Conservation (phyloP, 53 echinoderm and acorn worm species). For the Actinopyga echinites region DNA sequence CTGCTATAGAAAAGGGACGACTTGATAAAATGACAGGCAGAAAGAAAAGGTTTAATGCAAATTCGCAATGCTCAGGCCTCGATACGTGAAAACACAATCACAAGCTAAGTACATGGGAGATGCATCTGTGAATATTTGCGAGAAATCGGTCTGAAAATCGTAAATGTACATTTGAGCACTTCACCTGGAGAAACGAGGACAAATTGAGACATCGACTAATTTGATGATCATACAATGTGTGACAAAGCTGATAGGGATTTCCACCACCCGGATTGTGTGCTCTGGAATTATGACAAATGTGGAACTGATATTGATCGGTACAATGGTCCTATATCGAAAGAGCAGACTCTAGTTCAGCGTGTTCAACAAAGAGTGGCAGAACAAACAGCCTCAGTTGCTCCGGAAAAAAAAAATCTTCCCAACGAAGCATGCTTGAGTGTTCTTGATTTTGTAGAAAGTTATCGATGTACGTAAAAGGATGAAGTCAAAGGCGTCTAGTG, state of each 20-base stretch:
- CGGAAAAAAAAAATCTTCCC: neutral
- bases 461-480: constrained; percentile 10
- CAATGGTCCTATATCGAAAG: neutral
- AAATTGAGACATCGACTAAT: too few relatives aligned
- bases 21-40: too few relatives aligned
- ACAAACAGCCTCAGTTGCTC: neutral
- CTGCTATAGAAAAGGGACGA: too few relatives aligned
- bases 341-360: neutral
- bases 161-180: too few relatives aligned
- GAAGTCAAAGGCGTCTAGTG: constrained; percentile 20
- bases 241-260: neutral
- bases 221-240: too few relatives aligned
- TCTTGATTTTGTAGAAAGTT: constrained; percentile 35
- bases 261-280: constrained; percentile 37
- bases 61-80: too few relatives aligned
- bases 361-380: constrained; percentile 57
- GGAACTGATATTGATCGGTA: neutral
- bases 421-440: neutral
- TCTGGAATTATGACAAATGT: neutral
- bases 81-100: too few relatives aligned
- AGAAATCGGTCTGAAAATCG: too few relatives aligned
- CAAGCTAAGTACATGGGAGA: too few relatives aligned
- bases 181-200: too few relatives aligned
- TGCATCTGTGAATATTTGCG: too few relatives aligned
- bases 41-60: too few relatives aligned